Evolutionary conservation across 2,113 vertebrate genomes (phyloP).

Genomic region (Mustela lutreola): DNA sequence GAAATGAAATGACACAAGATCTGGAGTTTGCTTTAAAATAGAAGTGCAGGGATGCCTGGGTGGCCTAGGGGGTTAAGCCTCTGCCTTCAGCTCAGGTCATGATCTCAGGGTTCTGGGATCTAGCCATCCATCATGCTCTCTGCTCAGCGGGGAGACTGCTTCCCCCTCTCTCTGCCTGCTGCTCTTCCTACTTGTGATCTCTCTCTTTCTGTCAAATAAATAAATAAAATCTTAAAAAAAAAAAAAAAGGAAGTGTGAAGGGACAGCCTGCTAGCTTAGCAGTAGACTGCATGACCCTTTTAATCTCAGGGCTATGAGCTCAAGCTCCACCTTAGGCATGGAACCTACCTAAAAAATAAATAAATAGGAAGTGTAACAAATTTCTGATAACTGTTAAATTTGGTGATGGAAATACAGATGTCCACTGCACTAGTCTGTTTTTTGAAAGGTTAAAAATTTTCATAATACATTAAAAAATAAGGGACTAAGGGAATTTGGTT

Average conservation of each 20-base stretch:
- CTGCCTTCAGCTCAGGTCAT: no score
- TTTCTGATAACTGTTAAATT: background rate
- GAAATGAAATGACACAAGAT: background rate
- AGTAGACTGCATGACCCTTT: background rate
- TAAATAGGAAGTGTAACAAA: background rate
- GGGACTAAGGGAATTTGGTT: background rate
- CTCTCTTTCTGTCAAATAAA: no score
- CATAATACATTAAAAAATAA: slow-evolving; percentile 31
- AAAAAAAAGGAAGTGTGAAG: background rate
- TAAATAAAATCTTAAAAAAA: no score
- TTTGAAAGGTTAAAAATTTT: background rate
- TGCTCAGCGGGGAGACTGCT: no score
- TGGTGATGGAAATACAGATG: background rate
- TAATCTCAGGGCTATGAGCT: background rate
- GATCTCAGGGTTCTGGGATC: no score
- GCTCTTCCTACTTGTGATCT: no score
- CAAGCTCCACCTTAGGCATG: background rate
- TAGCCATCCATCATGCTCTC: fast-evolving
- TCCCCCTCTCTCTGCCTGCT: no score
- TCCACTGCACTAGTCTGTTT: background rate
- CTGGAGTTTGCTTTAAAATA: slow-evolving; percentile 30
- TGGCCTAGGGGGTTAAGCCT: no score
- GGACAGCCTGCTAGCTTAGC: background rate
- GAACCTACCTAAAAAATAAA: background rate
- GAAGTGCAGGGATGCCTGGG: background rate